Conservation (phyloP, 2,797 vertebrate genomes). For the Tadarida brasiliensis region DNA sequence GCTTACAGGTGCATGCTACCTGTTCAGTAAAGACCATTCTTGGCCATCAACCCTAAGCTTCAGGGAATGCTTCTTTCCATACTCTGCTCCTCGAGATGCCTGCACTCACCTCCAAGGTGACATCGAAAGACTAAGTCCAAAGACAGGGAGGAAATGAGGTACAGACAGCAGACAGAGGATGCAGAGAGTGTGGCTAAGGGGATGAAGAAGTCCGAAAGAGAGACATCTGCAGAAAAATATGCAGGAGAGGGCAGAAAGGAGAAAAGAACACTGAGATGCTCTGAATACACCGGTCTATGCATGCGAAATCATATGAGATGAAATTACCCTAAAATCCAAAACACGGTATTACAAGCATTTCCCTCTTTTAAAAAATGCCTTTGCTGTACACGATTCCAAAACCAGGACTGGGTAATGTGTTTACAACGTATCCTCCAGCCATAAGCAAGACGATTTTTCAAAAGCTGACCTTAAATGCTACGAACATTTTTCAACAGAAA, state of each 20-base stretch:
- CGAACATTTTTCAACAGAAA: constrained; percentile 59
- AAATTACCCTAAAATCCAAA: constrained; percentile 50
- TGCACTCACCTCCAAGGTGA: not conserved
- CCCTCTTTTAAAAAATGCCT: constrained; percentile 2
- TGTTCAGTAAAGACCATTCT: not conserved
- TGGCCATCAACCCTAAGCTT: not conserved
- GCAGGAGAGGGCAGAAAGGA: not conserved
- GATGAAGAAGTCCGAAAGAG: not conserved
- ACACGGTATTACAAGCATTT: not conserved
- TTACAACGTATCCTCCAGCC: constrained; percentile 15
- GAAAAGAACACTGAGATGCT: not conserved
- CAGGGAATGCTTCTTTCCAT: not conserved
- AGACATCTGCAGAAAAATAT: not conserved
- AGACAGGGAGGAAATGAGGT: not conserved
- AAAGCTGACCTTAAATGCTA: constrained; percentile 40
- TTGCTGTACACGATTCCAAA: not conserved
- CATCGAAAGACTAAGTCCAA: not conserved
- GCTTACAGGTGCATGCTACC: not conserved
- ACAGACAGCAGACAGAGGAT: not conserved
- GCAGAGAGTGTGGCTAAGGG: not conserved
- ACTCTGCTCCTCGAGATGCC: not conserved
- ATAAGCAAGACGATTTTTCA: constrained; percentile 62
- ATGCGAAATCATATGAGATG: not conserved
- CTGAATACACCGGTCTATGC: not conserved
- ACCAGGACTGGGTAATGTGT: not conserved